These are phyloP conservation scores for Vanessa atalanta DNA, from an alignment of 1,140 invertebrate genomes.

Conservation along the genomic window DNA sequence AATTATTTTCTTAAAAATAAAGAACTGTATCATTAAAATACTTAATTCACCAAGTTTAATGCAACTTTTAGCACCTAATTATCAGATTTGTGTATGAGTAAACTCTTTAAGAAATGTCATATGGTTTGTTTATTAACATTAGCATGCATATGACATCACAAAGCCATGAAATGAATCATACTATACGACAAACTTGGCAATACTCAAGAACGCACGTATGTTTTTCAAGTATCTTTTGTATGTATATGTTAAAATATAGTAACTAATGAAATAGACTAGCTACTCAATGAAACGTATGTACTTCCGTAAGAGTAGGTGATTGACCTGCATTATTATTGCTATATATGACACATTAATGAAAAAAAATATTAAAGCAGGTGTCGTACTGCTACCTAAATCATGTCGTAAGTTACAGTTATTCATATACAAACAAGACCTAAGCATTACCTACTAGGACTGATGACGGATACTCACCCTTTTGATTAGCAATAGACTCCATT, in stretches of 20 bases:
- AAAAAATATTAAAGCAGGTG: constrained; percentile 41
- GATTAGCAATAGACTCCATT: constrained; percentile 74
- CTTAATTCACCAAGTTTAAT: background rate
- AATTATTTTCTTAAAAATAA: background rate
- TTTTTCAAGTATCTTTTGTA: constrained; percentile 21
- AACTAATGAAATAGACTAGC: background rate
- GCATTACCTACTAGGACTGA: constrained; percentile 42
- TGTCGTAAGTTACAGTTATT: constrained; percentile 76
- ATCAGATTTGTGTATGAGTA: background rate
- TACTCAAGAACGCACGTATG: constrained; percentile 41
- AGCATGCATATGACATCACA: constrained; percentile 74
- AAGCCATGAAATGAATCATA: constrained; percentile 68
- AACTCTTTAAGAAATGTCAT: constrained; percentile 33
- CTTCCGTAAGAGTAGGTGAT: constrained; percentile 27
- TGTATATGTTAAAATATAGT: constrained; percentile 8
- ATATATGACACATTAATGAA: constrained; percentile 32
- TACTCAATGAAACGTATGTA: constrained; percentile 16
- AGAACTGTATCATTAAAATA: background rate
- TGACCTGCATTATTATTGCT: constrained; percentile 19
- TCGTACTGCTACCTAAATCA: constrained; percentile 63
- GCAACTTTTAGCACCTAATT: background rate
- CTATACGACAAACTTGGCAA: constrained; percentile 47
- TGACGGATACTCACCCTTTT: constrained; percentile 69
- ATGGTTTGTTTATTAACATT: constrained; percentile 62
- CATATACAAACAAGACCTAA: constrained; percentile 74